Evolutionary conservation across 2,888 invertebrate genomes (phyloP).

Genomic region (Tachystola acroxantha): DNA sequence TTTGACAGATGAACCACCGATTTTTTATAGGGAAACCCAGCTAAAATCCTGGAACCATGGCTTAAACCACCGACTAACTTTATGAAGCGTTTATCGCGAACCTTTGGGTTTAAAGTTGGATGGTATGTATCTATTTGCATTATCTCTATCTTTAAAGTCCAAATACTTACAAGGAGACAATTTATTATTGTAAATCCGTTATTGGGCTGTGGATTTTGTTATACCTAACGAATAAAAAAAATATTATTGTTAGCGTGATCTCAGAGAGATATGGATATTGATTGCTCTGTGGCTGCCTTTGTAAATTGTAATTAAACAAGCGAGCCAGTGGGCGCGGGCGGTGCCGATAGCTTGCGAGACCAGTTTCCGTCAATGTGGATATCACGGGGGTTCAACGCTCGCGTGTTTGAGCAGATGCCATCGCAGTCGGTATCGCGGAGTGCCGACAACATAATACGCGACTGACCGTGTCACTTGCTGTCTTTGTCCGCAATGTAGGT

Average conservation of each 20-base stretch:
- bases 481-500: constrained; percentile 3
- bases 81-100: too few relatives aligned
- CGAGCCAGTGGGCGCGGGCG: constrained; percentile 13
- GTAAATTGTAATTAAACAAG: constrained; percentile 31
- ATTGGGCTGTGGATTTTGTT: too few relatives aligned
- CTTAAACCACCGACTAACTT: too few relatives aligned
- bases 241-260: background rate
- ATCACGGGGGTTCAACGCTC: constrained; percentile 58
- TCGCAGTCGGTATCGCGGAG: constrained; percentile 18
- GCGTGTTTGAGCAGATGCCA: constrained; percentile 51
- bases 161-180: too few relatives aligned
- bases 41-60: too few relatives aligned
- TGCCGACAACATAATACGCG: constrained; percentile 12
- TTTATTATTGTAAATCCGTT: too few relatives aligned
- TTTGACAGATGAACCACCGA: too few relatives aligned
- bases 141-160: too few relatives aligned
- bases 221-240: too few relatives aligned
- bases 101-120: too few relatives aligned
- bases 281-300: background rate
- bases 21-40: too few relatives aligned
- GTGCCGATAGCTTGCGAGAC: constrained; percentile 20
- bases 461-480: constrained; percentile 29
- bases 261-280: background rate
- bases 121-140: too few relatives aligned
- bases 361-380: constrained; percentile 50